Conservation (phyloP, 2,113 vertebrate genomes). For the Syrmaticus mikado region DNA sequence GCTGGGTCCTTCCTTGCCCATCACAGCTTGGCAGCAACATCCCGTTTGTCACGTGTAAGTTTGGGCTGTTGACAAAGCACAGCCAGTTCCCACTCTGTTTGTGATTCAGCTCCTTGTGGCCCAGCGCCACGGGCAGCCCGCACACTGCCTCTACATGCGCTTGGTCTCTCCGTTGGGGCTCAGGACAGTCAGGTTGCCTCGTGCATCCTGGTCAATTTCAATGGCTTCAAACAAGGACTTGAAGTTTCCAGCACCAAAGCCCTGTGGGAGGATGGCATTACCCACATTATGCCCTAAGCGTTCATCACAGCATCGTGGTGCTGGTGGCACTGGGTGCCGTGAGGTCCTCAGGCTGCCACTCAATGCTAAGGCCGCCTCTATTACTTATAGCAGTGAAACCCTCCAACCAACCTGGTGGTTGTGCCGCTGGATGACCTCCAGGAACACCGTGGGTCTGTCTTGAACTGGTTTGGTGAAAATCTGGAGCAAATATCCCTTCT, state of each 20-base stretch:
- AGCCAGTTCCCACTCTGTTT: not conserved
- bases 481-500: constrained; percentile 95
- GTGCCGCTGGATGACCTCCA: constrained; percentile 95
- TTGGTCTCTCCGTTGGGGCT: constrained; percentile 77
- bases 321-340: rapidly evolving
- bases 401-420: constrained; percentile 90
- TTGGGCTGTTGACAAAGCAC: not conserved
- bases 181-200: constrained; percentile 91
- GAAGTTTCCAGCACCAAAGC: constrained; percentile 97
- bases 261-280: constrained; percentile 67
- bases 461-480: constrained; percentile 98
- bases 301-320: not conserved
- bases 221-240: constrained; percentile 95
- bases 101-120: not conserved
- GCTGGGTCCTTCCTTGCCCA: not conserved
- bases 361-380: rapidly evolving
- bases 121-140: not conserved
- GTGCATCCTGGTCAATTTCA: constrained; percentile 87
- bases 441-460: constrained; percentile 95
- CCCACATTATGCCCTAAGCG: not conserved
- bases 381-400: not conserved
- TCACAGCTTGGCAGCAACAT: not conserved
- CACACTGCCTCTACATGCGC: not conserved
- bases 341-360: not conserved
- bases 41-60: not conserved